phyloP scores from a whole-genome alignment of 1,140 invertebrate genomes.

The Brachystomella parvula region DNA sequence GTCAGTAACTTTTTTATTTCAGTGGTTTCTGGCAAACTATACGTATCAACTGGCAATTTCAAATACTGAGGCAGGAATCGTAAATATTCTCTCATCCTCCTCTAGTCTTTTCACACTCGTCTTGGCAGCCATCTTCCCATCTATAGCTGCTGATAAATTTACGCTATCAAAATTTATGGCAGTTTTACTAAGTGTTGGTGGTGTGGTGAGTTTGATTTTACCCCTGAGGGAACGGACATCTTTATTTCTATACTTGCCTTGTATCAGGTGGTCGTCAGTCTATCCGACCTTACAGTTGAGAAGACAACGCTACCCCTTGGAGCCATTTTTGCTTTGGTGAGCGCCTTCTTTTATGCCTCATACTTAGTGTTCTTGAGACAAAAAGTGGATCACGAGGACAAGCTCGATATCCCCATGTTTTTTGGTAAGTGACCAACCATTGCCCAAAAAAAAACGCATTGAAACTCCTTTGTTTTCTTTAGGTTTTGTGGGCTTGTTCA shows the following conservation, averaged over 20 bases:
- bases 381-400: conserved; percentile 76
- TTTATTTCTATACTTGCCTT: conserved; percentile 16
- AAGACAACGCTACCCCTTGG: conserved; percentile 54
- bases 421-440: conserved; percentile 56
- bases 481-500: conserved; percentile 83
- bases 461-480: conserved; percentile 38
- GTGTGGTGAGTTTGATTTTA: conserved; percentile 48
- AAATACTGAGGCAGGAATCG: conserved; percentile 63
- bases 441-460: conserved; percentile 1
- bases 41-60: conserved; percentile 69
- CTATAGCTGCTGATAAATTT: conserved; percentile 64
- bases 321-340: conserved; percentile 64
- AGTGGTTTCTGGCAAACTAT: conserved; percentile 78
- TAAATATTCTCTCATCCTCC: conserved; percentile 71
- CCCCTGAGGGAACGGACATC: conserved; percentile 1
- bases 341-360: conserved; percentile 73
- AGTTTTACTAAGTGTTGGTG: conserved; percentile 66
- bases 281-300: conserved; percentile 57
- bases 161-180: conserved; percentile 71
- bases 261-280: conserved; percentile 56
- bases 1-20: conserved; percentile 42
- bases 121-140: conserved; percentile 70
- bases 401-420: conserved; percentile 81
- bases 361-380: conserved; percentile 73
- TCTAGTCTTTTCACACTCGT: conserved; percentile 76